Evolutionary conservation across 2,797 vertebrate genomes (phyloP).

Genomic region (Thaleichthys pacificus): DNA sequence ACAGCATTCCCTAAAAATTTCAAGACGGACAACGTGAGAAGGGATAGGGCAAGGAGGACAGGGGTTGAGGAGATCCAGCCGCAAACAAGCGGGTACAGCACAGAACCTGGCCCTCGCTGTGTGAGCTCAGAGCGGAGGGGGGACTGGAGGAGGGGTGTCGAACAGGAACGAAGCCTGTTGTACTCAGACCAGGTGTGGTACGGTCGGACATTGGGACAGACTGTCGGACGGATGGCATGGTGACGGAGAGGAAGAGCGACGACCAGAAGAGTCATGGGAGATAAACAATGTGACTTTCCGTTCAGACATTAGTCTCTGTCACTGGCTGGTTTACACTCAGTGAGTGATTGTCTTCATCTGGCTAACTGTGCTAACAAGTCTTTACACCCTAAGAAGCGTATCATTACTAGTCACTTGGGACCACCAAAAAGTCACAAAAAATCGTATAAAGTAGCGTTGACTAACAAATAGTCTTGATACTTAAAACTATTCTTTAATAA

Average conservation of each 20-base stretch:
- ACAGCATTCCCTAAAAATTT: conserved; percentile 67
- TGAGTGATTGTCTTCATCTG: conserved; percentile 55
- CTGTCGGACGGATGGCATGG: conserved; percentile 40
- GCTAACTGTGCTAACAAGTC: conserved; percentile 21
- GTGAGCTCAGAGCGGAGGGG: neutral
- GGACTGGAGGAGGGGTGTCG: conserved; percentile 6
- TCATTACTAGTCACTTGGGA: no score
- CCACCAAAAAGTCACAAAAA: no score
- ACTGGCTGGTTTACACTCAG: conserved; percentile 49
- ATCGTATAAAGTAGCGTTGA: no score
- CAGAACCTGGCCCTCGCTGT: conserved; percentile 24
- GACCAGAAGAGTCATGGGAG: conserved; percentile 42
- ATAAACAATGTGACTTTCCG: conserved; percentile 60
- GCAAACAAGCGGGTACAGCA: conserved; percentile 47
- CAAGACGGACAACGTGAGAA: conserved; percentile 56
- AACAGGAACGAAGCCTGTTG: neutral
- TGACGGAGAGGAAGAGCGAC: conserved; percentile 39
- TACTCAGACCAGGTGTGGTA: neutral
- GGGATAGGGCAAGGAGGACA: conserved; percentile 35
- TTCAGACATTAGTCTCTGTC: conserved; percentile 39
- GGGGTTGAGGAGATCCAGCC: conserved; percentile 37
- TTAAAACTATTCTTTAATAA: no score
- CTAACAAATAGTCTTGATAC: no score
- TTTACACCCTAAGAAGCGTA: no score
- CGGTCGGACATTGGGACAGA: conserved; percentile 16